These are phyloP conservation scores for Anseranas semipalmata DNA, from an alignment of 2,113 vertebrate genomes.

Conservation along the genomic window DNA sequence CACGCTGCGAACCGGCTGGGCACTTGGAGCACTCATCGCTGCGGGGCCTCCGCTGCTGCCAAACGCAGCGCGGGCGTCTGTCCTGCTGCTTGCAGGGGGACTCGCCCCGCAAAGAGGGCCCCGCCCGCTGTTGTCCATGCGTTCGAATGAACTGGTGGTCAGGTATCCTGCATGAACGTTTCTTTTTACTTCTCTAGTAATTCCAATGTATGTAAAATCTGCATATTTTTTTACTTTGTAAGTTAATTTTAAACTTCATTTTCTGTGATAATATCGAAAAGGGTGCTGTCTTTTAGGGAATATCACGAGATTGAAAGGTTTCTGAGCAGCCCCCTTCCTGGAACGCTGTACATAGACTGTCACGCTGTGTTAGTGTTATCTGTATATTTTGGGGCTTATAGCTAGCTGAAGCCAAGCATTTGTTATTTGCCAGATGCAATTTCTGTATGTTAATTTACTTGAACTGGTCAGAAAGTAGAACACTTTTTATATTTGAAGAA, in stretches of 20 bases:
- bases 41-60: no score
- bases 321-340: conserved; percentile 36
- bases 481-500: conserved; percentile 71
- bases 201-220: conserved; percentile 49
- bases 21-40: no score
- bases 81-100: neutral
- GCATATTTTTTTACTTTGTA: conserved; percentile 56
- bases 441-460: conserved; percentile 73
- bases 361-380: conserved; percentile 71
- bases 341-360: conserved; percentile 49
- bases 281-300: conserved; percentile 68
- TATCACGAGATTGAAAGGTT: neutral
- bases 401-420: conserved; percentile 43
- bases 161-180: conserved; percentile 18
- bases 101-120: neutral
- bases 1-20: neutral
- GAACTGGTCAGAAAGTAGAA: conserved; percentile 68
- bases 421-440: conserved; percentile 31
- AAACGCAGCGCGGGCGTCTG: no score
- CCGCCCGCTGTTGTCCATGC: neutral
- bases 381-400: conserved; percentile 87
- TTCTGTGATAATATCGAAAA: conserved; percentile 49
- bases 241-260: conserved; percentile 53
- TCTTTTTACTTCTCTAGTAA: conserved; percentile 58
- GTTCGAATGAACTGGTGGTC: conserved; percentile 63